Conservation (phyloP, 2,797 vertebrate species). For the Eulemur albifrons region DNA sequence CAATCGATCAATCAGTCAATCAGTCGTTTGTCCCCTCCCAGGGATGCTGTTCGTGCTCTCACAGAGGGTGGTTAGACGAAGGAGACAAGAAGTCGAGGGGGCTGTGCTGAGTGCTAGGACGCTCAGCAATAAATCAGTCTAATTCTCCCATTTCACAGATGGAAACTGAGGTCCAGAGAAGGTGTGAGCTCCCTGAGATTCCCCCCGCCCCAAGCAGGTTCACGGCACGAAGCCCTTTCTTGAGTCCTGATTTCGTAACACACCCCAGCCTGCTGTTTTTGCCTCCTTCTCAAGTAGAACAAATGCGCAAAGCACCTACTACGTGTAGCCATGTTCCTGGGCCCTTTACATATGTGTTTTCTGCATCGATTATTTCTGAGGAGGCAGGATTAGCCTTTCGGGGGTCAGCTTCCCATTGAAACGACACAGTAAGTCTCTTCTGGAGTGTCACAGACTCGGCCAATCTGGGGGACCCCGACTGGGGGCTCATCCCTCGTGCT, state of each 20-base stretch:
- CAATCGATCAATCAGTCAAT: neutral
- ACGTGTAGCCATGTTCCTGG: accelerated
- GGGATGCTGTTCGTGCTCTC: neutral
- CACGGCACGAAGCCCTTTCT: neutral
- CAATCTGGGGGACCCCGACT: neutral
- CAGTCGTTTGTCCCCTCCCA: no score
- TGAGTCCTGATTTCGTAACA: neutral
- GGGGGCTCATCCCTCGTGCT: neutral
- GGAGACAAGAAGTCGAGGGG: neutral
- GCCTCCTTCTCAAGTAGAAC: neutral
- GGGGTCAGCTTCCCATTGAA: neutral
- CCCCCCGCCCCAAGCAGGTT: neutral
- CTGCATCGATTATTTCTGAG: neutral
- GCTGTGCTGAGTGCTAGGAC: neutral
- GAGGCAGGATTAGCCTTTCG: neutral
- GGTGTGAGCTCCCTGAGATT: no score
- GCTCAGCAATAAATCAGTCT: neutral
- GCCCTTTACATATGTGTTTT: neutral
- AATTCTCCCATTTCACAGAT: neutral
- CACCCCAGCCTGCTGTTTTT: neutral
- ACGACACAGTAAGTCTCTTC: neutral
- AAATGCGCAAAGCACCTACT: neutral
- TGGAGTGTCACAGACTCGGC: neutral
- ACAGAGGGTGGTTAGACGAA: neutral
- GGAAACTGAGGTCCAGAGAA: neutral